phyloP scores from a whole-genome alignment of 2,797 vertebrate genomes.

The Myotis findleyi region DNA sequence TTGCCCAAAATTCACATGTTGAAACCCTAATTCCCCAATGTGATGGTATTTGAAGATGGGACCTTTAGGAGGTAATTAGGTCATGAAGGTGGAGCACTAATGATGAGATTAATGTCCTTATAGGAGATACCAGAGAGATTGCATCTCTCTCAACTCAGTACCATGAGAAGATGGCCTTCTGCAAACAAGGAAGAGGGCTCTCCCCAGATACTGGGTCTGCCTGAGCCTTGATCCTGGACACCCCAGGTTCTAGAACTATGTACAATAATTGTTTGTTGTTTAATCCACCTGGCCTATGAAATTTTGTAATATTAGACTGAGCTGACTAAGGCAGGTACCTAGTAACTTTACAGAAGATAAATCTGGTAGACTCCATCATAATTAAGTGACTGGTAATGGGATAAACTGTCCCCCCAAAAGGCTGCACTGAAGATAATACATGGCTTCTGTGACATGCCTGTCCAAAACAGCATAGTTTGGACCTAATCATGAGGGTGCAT shows the following conservation, averaged over 20 bases:
- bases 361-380: not conserved
- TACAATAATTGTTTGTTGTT: not conserved
- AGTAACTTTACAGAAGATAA: not conserved
- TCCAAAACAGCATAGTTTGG: no score
- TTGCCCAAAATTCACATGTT: not conserved
- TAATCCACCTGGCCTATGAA: not conserved
- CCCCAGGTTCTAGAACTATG: not conserved
- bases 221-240: not conserved
- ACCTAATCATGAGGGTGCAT: not conserved
- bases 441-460: not conserved
- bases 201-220: not conserved
- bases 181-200: not conserved
- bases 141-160: not conserved
- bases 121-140: not conserved
- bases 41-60: not conserved
- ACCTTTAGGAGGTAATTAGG: not conserved
- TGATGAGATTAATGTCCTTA: not conserved
- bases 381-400: not conserved
- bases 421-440: not conserved
- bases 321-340: not conserved
- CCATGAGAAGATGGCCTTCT: no score
- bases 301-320: not conserved
- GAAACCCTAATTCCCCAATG: not conserved
- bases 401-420: not conserved
- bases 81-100: not conserved